phyloP scores from a whole-genome alignment of 2,797 vertebrate species.

The Leptodactylus fallax region DNA sequence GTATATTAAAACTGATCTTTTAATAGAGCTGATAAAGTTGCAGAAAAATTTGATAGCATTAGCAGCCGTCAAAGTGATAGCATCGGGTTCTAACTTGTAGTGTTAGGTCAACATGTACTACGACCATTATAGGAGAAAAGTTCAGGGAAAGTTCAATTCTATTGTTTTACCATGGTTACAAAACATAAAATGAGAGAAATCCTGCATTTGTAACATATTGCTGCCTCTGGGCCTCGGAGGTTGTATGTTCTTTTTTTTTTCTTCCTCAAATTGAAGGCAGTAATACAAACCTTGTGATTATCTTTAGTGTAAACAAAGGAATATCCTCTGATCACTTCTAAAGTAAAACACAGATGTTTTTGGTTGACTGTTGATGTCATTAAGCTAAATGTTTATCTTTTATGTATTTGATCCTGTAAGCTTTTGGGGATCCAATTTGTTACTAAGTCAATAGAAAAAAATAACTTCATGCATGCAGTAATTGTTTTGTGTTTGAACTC shows the following conservation, averaged over 20 bases:
- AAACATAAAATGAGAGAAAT: slow-evolving; percentile 82
- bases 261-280: slow-evolving; percentile 84
- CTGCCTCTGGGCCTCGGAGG: slow-evolving; percentile 77
- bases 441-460: slow-evolving; percentile 69
- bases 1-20: slow-evolving; percentile 87
- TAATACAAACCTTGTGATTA: slow-evolving; percentile 80
- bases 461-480: slow-evolving; percentile 62
- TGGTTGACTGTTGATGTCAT: slow-evolving; percentile 72
- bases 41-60: slow-evolving; percentile 97
- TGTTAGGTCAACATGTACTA: slow-evolving; percentile 92
- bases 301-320: slow-evolving; percentile 78
- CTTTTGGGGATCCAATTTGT: slow-evolving; percentile 71
- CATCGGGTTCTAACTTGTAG: slow-evolving; percentile 92
- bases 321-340: slow-evolving; percentile 73
- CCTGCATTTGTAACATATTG: slow-evolving; percentile 86
- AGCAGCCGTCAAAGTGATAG: slow-evolving; percentile 90
- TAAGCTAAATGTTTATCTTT: slow-evolving; percentile 74
- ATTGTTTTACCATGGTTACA: slow-evolving; percentile 94
- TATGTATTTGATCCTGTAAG: slow-evolving; percentile 74
- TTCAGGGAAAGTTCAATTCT: slow-evolving; percentile 99
- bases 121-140: slow-evolving; percentile 94
- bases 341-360: slow-evolving; percentile 74
- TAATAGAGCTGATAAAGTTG: slow-evolving; percentile 86
- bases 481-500: slow-evolving; percentile 61
- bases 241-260: slow-evolving; percentile 76